These are phyloP conservation scores for Punctoribates punctum DNA, from an alignment of 2,888 invertebrate species.

Conservation along the genomic window DNA sequence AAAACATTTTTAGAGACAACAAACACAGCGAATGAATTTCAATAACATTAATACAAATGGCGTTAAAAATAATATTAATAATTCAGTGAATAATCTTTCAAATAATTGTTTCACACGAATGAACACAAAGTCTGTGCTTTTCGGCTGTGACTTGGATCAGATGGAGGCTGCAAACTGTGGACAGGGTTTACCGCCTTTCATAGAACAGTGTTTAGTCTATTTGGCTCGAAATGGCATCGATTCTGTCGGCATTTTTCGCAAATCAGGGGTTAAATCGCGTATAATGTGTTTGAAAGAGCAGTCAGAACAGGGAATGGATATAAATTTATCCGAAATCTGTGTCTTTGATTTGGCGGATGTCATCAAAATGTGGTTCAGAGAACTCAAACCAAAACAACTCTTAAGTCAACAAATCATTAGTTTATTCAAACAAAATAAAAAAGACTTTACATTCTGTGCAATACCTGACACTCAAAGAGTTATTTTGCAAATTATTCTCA, in stretches of 20 bases:
- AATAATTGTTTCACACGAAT: neutral
- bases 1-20: neutral
- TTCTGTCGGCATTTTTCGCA: constrained; percentile 45
- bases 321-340: constrained; percentile 33
- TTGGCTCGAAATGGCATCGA: constrained; percentile 37
- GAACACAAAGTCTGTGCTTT: neutral
- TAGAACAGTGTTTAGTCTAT: constrained; percentile 42
- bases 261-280: constrained; percentile 45
- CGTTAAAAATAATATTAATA: neutral
- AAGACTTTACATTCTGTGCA: constrained; percentile 36
- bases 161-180: constrained; percentile 35
- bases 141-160: constrained; percentile 31
- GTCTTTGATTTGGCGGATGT: constrained; percentile 45
- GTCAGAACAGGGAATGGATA: constrained; percentile 33
- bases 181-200: constrained; percentile 41
- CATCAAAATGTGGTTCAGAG: constrained; percentile 43
- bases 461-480: constrained; percentile 41
- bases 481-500: constrained; percentile 40
- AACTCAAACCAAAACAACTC: constrained; percentile 43
- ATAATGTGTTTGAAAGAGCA: constrained; percentile 39
- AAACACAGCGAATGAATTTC: neutral
- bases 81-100: neutral
- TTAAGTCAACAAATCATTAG: constrained; percentile 42
- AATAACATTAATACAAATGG: neutral
- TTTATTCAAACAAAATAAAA: constrained; percentile 35